Conservation (phyloP, 2,113 vertebrate genomes). For the Equus quagga region DNA sequence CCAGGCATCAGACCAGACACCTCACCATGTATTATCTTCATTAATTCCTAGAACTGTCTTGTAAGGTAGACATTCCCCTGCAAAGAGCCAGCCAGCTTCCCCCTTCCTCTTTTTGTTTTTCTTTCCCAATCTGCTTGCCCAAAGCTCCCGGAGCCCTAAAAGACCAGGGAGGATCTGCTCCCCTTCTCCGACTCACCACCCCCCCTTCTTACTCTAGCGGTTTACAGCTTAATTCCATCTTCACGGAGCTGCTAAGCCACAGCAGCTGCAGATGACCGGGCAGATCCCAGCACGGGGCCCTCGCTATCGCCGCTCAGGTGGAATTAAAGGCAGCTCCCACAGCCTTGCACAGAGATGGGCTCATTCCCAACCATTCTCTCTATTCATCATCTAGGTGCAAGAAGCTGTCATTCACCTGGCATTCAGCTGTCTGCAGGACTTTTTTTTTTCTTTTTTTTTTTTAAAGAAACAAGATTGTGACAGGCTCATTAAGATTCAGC, state of each 20-base stretch:
- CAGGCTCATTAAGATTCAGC: conserved; percentile 52
- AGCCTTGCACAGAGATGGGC: background rate
- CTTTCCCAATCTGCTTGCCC: background rate
- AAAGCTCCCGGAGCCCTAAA: background rate
- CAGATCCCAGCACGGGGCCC: background rate
- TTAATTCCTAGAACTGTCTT: background rate
- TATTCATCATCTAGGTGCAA: background rate
- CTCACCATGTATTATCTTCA: fast-evolving
- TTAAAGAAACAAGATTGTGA: background rate
- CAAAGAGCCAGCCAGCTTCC: background rate
- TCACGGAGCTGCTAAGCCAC: background rate
- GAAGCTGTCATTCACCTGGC: background rate
- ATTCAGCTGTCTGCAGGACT: background rate
- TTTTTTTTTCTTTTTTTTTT: background rate
- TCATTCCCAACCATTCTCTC: background rate
- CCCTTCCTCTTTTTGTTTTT: background rate
- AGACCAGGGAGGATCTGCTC: background rate
- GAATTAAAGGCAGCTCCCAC: background rate
- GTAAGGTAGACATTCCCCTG: too few species aligned
- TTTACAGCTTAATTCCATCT: conserved; percentile 13
- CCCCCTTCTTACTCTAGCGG: background rate
- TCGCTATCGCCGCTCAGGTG: background rate
- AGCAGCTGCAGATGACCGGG: background rate
- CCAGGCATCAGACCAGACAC: background rate
- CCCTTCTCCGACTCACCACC: fast-evolving